These are phyloP conservation scores for Acromyrmex charruanus DNA, from an alignment of 1,140 invertebrate genomes.

Conservation along the genomic window DNA sequence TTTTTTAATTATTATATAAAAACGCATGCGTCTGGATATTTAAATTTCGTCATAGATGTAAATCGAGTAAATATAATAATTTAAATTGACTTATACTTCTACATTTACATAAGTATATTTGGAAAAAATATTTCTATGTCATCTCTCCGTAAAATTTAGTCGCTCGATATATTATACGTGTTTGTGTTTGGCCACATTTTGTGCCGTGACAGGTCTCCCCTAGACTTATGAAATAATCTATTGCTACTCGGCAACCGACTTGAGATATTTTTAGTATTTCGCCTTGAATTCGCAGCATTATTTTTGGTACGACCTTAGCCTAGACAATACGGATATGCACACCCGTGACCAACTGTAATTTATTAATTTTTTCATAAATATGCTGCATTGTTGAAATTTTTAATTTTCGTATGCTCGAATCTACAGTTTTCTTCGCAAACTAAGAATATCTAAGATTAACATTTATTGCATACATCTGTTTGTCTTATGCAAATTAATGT, in stretches of 20 bases:
- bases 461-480: background rate
- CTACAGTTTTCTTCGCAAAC: background rate
- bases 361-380: background rate
- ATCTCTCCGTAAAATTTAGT: background rate
- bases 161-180: background rate
- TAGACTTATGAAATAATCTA: slow-evolving; percentile 34
- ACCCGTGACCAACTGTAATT: background rate
- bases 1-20: background rate
- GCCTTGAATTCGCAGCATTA: slow-evolving; percentile 38
- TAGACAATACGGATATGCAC: background rate
- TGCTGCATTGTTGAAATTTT: background rate
- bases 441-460: background rate
- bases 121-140: too few relatives aligned
- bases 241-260: slow-evolving; percentile 3
- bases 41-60: background rate
- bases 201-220: background rate
- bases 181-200: slow-evolving; percentile 25
- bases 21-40: background rate
- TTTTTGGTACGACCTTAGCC: slow-evolving; percentile 31
- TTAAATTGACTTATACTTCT: background rate
- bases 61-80: background rate
- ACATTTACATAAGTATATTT: background rate
- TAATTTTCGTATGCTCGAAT: background rate
- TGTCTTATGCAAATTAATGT: background rate
- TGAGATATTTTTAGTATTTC: slow-evolving; percentile 19